Conservation (phyloP, 2,797 vertebrate species). For the Valencia hispanica region DNA sequence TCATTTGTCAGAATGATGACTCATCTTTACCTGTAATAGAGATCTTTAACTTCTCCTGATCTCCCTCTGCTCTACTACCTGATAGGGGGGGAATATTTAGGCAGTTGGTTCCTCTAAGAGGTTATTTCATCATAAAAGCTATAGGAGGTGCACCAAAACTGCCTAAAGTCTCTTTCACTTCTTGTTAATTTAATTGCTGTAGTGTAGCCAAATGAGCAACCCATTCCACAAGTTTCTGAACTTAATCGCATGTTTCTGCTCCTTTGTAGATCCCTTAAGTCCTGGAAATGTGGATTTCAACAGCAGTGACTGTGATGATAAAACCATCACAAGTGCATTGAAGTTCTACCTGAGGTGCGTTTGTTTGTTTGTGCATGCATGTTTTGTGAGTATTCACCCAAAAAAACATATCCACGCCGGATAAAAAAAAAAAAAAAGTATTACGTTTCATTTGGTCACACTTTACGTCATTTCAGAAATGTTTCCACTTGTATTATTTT, state of each 20-base stretch:
- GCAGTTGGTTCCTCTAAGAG: not conserved
- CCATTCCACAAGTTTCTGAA: not conserved
- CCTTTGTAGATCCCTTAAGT: slow-evolving; percentile 84
- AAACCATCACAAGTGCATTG: slow-evolving; percentile 95
- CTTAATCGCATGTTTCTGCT: not conserved
- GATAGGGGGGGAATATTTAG: not conserved
- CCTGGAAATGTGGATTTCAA: slow-evolving; percentile 92
- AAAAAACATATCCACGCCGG: not conserved
- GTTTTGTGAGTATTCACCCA: too few species aligned
- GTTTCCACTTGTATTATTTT: not conserved
- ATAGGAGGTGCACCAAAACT: not conserved
- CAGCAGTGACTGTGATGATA: slow-evolving; percentile 90
- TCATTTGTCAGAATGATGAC: slow-evolving; percentile 3
- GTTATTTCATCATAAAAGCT: not conserved
- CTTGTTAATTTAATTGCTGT: not conserved
- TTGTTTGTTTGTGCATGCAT: not conserved
- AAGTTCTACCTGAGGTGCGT: slow-evolving; percentile 97
- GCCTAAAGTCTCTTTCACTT: not conserved
- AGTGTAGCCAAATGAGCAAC: not conserved
- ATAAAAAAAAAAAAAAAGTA: too few species aligned
- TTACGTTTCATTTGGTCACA: not conserved
- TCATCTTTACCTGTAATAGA: slow-evolving; percentile 1
- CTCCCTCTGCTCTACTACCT: not conserved
- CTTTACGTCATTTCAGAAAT: not conserved
- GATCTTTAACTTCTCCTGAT: slow-evolving; percentile 3